Evolutionary conservation across 37 sponge, comb jelly and placozoan genomes (phyloP), one percentile per base, ranked within the genome.

Genomic region (Diacarnus erythraeanus): DNA sequence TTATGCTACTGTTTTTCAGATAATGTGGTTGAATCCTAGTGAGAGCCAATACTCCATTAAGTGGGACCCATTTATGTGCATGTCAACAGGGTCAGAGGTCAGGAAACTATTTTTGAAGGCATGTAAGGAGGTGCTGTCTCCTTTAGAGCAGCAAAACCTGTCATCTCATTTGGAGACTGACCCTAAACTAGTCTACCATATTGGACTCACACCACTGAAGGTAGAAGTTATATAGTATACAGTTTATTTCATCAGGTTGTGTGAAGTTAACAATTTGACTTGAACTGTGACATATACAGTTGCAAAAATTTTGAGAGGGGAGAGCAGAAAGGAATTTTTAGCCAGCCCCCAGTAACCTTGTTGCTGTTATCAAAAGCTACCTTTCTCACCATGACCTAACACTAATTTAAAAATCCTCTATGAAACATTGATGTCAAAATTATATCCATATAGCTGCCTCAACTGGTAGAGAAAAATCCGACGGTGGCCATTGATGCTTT

Each of bases 401-500:
- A n/a, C n/a, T n/a, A n/a, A n/a, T n/a, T n/a, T n/a, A n/a, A n/a
- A n/a, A n/a, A n/a, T n/a, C n/a, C n/a, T n/a, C n/a, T n/a, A n/a
- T n/a, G n/a, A n/a, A n/a, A n/a, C n/a, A n/a, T n/a, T n/a, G n/a
- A n/a, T n/a, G n/a, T n/a, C n/a, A n/a, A n/a, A n/a, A n/a, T n/a
- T n/a, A n/a, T n/a, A n/a, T n/a, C n/a, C n/a, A n/a, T 69, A 8
- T 57, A 94, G 89, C 80, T 98, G 31, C 91, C 98, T 37, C 65
- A 72, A 1, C 77, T 98, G 44, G 95, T 98, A 34, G 98, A 98
- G 75, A 93, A 90, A 74, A 98, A 98, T 74, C 96, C 95, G 9
- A 74, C 86, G 23, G 79, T 98, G 9, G 98, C 98, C 10, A 86
- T 95, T 10, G 97, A 97, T 33, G 92, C 92, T 33, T 78, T 97